Conservation (phyloP, 37 sponge, comb jelly and placozoan genomes). For the Dysidea cf. avara region DNA sequence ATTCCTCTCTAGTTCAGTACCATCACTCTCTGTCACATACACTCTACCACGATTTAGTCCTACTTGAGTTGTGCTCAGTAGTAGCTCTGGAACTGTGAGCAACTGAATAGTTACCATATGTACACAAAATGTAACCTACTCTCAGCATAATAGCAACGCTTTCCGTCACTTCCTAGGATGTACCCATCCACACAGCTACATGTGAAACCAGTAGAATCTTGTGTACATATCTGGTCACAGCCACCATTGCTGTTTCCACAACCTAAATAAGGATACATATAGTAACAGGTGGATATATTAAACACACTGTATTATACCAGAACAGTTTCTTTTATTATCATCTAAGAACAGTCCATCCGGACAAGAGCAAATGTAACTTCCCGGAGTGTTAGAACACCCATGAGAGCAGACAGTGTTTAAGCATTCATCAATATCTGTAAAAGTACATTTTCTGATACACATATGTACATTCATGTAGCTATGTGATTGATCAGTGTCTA, state of each 20-base stretch:
- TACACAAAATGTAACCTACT: slow-evolving; percentile 21
- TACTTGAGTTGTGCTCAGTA: neutral
- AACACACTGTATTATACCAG: slow-evolving; percentile 4
- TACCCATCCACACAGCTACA: slow-evolving; percentile 43
- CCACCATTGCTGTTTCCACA: slow-evolving; percentile 23
- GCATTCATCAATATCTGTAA: slow-evolving; percentile 37
- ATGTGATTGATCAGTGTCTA: too few relatives aligned
- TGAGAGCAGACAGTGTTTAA: slow-evolving; percentile 36
- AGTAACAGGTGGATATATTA: neutral
- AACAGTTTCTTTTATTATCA: slow-evolving; percentile 16
- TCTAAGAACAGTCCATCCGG: slow-evolving; percentile 33
- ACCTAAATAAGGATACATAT: slow-evolving; percentile 12
- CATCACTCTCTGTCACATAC: slow-evolving; percentile 8
- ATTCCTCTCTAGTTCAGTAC: slow-evolving; percentile 2
- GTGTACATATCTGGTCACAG: slow-evolving; percentile 22
- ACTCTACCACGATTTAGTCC: neutral
- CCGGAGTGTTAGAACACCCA: slow-evolving; percentile 24
- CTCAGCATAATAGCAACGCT: slow-evolving; percentile 21
- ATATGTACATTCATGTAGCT: too few relatives aligned
- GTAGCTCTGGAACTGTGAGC: slow-evolving; percentile 32
- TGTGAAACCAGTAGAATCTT: neutral
- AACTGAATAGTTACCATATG: too few relatives aligned
- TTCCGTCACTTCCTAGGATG: slow-evolving; percentile 24
- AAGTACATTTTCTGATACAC: neutral
- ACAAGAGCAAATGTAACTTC: slow-evolving; percentile 34